Evolutionary conservation across 1,140 invertebrate genomes (phyloP), one percentile per base, ranked within the genome.

Genomic region (Anadara kagoshimensis): DNA sequence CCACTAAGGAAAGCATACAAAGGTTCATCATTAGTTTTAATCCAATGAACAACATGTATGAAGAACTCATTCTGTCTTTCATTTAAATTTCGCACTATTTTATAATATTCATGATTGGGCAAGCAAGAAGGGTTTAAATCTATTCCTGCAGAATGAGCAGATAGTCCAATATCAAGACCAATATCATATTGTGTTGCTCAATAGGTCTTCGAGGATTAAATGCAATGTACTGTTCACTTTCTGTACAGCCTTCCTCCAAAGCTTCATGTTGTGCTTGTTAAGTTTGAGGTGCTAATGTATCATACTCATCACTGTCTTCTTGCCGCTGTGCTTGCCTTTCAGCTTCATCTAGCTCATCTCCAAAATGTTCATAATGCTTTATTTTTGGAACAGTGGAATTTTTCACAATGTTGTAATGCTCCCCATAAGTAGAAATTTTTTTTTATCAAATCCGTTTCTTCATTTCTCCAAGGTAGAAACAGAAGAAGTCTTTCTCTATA

Each of bases 381-480:
- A 7, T 20, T 29, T 63, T 71, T 20, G 10, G 10, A 29, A 53
- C 47, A 36, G 63, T 26, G 18, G n/a, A 0, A 51, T 14, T 20
- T 63, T 53, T 5, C 22, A 44, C 8, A 49, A 20, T n/a, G 41
- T 61, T 26, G 47, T 73, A 76, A 8, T 58, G 16, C 49, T 67
- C 16, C 26, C 53, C 59, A 44, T 67, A 67, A 14, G 47, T 54
- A 26, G 36, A 49, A 47, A 41, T 24, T 20, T 16, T 26, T 49
- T 20, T 22, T 18, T 44, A 14, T 12, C 20, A 67, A 10, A 44
- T 73, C 69, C 41, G 3, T 22, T 26, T 47, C 4, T 61, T 80
- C 69, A 63, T 69, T 58, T 65, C 76, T 56, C 72, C 62, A 78
- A 51, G 68, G 68, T 44, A 41, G 43, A 56, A 62, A 80, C 14